Evolutionary conservation across 2,113 vertebrate species (phyloP).

Genomic region (Platysteira castanea): DNA sequence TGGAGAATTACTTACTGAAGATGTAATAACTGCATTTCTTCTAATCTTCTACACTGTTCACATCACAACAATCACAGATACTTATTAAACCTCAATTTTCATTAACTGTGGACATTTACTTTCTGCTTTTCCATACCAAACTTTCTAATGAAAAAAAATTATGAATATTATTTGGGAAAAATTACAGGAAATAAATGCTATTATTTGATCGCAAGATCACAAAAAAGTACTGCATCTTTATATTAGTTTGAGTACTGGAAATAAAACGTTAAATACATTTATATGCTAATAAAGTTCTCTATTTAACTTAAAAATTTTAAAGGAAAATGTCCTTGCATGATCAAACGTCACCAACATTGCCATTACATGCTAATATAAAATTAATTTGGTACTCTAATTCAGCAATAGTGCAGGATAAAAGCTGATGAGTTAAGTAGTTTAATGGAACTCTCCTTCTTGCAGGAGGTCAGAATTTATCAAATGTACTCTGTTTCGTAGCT

Average conservation of each 20-base stretch:
- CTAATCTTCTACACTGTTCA: neutral
- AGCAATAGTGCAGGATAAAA: neutral
- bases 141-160: neutral
- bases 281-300: neutral
- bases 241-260: neutral
- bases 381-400: neutral
- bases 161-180: neutral
- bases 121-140: neutral
- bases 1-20: neutral
- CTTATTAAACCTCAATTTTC: neutral
- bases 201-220: neutral
- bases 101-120: neutral
- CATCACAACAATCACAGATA: neutral
- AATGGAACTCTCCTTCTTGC: neutral
- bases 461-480: neutral
- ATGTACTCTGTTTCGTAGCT: neutral
- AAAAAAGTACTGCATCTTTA: neutral
- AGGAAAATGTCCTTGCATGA: neutral
- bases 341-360: neutral
- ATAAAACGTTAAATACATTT: neutral
- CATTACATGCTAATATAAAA: neutral
- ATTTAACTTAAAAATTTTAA: neutral
- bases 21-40: neutral
- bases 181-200: neutral
- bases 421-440: neutral